These are phyloP conservation scores for Ceratoteleas bidentatus DNA, from an alignment of 1,140 invertebrate species.

Conservation along the genomic window DNA sequence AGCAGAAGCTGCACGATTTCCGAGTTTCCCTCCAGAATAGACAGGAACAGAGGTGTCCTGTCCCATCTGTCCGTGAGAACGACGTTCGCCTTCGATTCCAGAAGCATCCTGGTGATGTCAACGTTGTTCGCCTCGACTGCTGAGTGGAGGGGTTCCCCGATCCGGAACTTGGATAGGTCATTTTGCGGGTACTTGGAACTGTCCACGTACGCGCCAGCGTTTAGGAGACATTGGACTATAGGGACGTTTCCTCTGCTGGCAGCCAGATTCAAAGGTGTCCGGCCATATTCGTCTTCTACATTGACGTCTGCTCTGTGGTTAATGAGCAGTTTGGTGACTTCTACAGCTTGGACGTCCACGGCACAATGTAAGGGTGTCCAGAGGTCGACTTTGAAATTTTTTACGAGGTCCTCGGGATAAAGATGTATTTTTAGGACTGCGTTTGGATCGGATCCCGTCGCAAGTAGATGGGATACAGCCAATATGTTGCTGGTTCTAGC, in stretches of 20 bases:
- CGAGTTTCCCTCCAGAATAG: conserved; percentile 52
- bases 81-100: conserved; percentile 41
- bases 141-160: conserved; percentile 56
- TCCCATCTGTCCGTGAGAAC: conserved; percentile 45
- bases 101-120: conserved; percentile 23
- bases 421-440: conserved; percentile 14
- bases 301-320: conserved; percentile 33
- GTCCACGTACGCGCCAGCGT: conserved; percentile 37
- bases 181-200: background rate
- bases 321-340: conserved; percentile 38
- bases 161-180: conserved; percentile 9
- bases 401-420: conserved; percentile 20
- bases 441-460: conserved; percentile 25
- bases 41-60: conserved; percentile 43
- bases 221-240: conserved; percentile 29
- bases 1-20: conserved; percentile 45
- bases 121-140: conserved; percentile 46
- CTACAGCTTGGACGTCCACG: conserved; percentile 33
- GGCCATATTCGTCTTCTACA: conserved; percentile 51
- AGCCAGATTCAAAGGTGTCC: conserved; percentile 53
- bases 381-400: conserved; percentile 35
- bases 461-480: conserved; percentile 17
- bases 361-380: conserved; percentile 57
- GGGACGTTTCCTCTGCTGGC: conserved; percentile 41
- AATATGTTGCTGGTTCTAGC: conserved; percentile 6